Evolutionary conservation across 2,888 invertebrate genomes (phyloP).

Genomic region (Heteromyza rotundicornis): DNA sequence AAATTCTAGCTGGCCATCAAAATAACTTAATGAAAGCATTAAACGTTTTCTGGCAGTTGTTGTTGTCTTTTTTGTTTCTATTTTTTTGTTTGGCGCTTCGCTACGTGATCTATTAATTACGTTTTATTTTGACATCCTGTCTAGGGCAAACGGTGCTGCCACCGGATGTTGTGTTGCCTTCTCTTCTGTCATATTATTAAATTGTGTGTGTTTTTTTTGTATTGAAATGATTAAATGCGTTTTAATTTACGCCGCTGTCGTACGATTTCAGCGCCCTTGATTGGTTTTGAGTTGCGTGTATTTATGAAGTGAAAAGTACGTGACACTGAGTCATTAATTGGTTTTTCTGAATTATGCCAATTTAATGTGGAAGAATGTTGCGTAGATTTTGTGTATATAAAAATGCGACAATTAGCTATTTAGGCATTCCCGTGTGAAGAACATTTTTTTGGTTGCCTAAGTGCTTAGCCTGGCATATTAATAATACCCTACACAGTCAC

Average conservation of each 20-base stretch:
- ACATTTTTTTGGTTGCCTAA: no score
- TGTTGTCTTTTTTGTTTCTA: slow-evolving; percentile 8
- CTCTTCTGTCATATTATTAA: no score
- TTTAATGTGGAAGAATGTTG: background rate
- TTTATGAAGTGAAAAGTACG: background rate
- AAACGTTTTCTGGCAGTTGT: slow-evolving; percentile 12
- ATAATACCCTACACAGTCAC: no score
- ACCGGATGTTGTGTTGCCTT: background rate
- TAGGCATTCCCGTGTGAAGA: no score
- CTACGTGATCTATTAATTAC: slow-evolving; percentile 9
- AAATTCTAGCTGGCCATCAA: background rate
- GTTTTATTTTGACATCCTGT: background rate
- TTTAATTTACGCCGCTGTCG: background rate
- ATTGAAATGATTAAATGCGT: background rate
- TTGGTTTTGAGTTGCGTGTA: background rate
- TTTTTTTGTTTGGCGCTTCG: slow-evolving; percentile 12
- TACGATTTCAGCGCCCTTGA: background rate
- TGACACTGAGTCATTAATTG: background rate
- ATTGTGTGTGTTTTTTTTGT: background rate
- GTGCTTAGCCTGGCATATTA: no score
- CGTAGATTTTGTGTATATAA: background rate
- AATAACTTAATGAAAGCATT: background rate
- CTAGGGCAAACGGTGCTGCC: background rate
- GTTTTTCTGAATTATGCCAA: background rate
- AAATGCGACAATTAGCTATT: no score